phyloP scores from a whole-genome alignment of 2,888 invertebrate species.

The Clivina fossor region DNA sequence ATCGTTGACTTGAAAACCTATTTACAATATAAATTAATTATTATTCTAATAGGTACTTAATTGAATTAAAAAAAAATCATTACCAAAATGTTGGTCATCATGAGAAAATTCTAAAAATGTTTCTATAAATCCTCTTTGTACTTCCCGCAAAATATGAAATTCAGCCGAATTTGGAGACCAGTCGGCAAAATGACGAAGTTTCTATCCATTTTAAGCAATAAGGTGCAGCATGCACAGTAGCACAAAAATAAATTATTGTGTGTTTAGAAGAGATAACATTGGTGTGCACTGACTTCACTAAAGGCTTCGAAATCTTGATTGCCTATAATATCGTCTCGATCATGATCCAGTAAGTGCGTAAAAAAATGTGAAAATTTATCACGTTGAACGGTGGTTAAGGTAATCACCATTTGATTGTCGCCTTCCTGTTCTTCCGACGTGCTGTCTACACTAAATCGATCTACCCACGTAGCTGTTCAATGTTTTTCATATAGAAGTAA shows the following conservation, averaged over 20 bases:
- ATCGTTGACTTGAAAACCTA: conserved; percentile 51
- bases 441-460: conserved; percentile 69
- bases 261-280: neutral
- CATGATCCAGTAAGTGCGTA: conserved; percentile 69
- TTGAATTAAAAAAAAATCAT: too few relatives aligned
- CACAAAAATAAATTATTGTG: conserved; percentile 25
- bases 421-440: conserved; percentile 58
- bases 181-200: conserved; percentile 72
- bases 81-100: conserved; percentile 58
- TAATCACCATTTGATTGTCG: conserved; percentile 56
- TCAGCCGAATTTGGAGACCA: conserved; percentile 75
- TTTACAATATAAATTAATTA: conserved; percentile 24
- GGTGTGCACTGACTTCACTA: conserved; percentile 59
- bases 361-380: conserved; percentile 74
- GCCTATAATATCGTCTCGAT: conserved; percentile 70
- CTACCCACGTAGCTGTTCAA: conserved; percentile 78
- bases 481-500: too few relatives aligned
- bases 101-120: conserved; percentile 65
- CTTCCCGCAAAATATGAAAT: conserved; percentile 70
- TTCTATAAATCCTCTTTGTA: conserved; percentile 70
- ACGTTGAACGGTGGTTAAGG: conserved; percentile 63
- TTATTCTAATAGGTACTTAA: conserved; percentile 4
- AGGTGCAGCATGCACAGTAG: conserved; percentile 23
- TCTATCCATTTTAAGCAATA: conserved; percentile 47
- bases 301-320: conserved; percentile 71